Base-by-base conservation (phyloP, 2,113 vertebrate genomes). In the Hippolais icterina region DNA sequence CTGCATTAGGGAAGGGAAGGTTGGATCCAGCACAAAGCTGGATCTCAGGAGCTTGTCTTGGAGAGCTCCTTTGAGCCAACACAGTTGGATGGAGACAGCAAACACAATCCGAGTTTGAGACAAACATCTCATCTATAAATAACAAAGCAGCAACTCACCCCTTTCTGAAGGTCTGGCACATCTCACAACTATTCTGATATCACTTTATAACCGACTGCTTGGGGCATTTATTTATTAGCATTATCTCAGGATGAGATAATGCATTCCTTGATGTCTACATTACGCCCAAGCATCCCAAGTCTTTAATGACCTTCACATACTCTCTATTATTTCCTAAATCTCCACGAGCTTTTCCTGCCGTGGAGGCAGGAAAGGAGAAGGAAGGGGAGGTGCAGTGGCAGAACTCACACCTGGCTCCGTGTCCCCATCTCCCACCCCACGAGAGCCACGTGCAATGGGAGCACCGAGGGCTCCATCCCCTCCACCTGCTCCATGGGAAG, bases 201-300 rank as follows among this genome's bases (percentile, higher is more conserved):
- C 59, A 65, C 83, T 86, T 54, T 54, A 25, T 13, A 75, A 81
- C 59, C 3, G 0, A 28, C 84, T 79, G 91, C 91, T 85, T 18
- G n/a, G 84, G 84, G 91, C 70, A 83, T 57, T 88, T 89, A 82
- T 82, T 91, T 76, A 68, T 77, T 52, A 68, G 83, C 57, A 87
- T 95, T 85, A 91, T 87, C 91, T 82, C 82, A 72, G 0, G 7
- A 23, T 95, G 93, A 96, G 85, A 90, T 74, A 94, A 88, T 88
- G 60, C 92, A 81, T 93, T 96, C 93, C 88, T 81, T 74, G 82
- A 74, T 68, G 80, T 54, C 94, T 75, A 25, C 66, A 63, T 70
- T 82, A 88, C 59, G 5, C 89, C 53, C 65, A 72, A 85, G 50
- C 79, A 74, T 83, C 83, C 79, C 18, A 37, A 77, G 9, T 18